Conservation (phyloP, 2,113 vertebrate species). For the Aythya baeri region DNA sequence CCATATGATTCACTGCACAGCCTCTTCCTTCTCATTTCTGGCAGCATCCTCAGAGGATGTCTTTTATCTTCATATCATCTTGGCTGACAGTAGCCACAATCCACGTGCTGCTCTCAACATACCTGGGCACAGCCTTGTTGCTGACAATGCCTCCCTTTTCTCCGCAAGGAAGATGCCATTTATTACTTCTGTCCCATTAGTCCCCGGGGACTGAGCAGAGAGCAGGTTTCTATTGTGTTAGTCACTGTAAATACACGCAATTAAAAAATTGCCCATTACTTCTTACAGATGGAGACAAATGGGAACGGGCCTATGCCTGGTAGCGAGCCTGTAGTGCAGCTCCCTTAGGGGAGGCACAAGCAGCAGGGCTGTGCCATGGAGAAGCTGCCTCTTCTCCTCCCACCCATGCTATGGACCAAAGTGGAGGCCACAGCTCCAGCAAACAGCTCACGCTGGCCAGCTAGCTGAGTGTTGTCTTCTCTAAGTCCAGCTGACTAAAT, state of each 20-base stretch:
- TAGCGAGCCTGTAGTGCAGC: neutral
- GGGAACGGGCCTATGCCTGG: neutral
- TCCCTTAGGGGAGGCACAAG: neutral
- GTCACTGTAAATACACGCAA: neutral
- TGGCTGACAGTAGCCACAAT: neutral
- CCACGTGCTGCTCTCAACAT: neutral
- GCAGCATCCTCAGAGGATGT: conserved; percentile 23
- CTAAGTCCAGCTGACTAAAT: neutral
- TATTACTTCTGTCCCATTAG: neutral
- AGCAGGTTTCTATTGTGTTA: neutral
- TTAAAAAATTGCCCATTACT: neutral
- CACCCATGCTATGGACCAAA: fast-evolving
- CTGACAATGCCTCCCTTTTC: neutral
- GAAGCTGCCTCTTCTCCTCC: neutral
- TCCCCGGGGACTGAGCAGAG: neutral
- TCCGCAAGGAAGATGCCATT: neutral
- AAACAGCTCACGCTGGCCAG: neutral
- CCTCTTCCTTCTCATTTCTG: conserved; percentile 46
- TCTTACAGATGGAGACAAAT: neutral
- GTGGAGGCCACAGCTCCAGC: neutral
- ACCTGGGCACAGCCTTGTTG: neutral
- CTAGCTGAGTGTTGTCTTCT: neutral
- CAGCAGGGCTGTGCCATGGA: neutral
- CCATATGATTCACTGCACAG: conserved; percentile 10
- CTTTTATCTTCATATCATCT: conserved; percentile 20